Percentiles rank a stretch among this genome's conserved stretches.
Conservation (phyloP, 2,888 invertebrate genomes). For the Folsomia candida region DNA sequence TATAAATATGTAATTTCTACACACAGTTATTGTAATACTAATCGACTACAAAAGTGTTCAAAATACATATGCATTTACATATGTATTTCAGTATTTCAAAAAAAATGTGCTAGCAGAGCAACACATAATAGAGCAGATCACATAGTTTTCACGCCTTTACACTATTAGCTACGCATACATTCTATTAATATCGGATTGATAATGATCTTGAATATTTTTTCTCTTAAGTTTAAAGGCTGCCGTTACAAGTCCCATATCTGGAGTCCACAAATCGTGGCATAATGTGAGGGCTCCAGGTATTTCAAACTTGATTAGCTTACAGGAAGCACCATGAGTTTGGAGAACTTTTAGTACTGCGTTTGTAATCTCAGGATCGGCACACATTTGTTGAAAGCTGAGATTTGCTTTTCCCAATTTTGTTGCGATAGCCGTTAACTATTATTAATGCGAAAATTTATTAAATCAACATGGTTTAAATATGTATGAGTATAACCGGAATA, state of each 20-base stretch:
- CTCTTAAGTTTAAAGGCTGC: constrained; percentile 61
- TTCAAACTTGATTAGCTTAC: constrained; percentile 57
- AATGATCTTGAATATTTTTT: constrained; percentile 57
- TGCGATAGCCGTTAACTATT: not conserved
- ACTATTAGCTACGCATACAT: no score
- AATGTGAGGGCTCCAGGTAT: constrained; percentile 57
- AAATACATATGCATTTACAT: no score
- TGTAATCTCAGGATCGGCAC: constrained; percentile 68
- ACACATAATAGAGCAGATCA: no score
- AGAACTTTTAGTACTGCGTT: constrained; percentile 78
- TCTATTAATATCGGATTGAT: constrained; percentile 54
- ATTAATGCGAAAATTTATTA: no score
- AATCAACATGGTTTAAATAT: no score
- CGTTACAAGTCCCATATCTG: constrained; percentile 60
- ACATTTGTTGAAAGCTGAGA: constrained; percentile 69
- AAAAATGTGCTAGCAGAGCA: no score
- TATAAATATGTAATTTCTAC: no score
- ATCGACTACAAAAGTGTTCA: no score
- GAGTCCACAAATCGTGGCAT: constrained; percentile 58
- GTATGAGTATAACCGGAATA: no score
- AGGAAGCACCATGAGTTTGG: constrained; percentile 73
- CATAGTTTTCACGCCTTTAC: no score
- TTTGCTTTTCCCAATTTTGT: constrained; percentile 39
- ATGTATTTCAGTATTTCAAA: no score
- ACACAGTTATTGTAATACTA: no score